These are phyloP conservation scores for Gymnopithys bicolor DNA, from an alignment of 2,797 vertebrate species.

Conservation along the genomic window DNA sequence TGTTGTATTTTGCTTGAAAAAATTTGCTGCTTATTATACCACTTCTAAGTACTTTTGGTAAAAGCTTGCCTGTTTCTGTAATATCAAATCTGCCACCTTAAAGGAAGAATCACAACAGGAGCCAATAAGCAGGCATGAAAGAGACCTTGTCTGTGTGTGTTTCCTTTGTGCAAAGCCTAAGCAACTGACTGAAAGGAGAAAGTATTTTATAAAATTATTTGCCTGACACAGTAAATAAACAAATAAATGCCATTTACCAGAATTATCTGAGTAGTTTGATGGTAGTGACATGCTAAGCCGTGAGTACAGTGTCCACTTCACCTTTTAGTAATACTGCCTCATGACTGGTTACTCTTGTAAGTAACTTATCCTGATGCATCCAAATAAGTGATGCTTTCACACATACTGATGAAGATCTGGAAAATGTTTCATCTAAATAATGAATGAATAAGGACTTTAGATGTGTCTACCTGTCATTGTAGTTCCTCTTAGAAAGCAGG, in stretches of 20 bases:
- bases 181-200: background rate
- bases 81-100: background rate
- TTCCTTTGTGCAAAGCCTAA: background rate
- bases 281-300: background rate
- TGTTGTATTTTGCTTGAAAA: background rate
- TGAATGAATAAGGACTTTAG: background rate
- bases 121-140: background rate
- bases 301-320: background rate
- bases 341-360: background rate
- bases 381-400: background rate
- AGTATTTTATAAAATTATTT: background rate
- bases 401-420: background rate
- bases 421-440: background rate
- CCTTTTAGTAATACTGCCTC: background rate
- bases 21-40: background rate
- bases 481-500: background rate
- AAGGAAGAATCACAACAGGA: background rate
- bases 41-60: background rate
- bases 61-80: background rate
- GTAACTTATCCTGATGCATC: background rate
- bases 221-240: background rate
- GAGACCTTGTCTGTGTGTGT: background rate
- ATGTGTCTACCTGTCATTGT: background rate
- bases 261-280: background rate
- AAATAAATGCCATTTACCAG: background rate